phyloP scores from a whole-genome alignment of 2,888 invertebrate genomes.

The Oeneis ivallda region DNA sequence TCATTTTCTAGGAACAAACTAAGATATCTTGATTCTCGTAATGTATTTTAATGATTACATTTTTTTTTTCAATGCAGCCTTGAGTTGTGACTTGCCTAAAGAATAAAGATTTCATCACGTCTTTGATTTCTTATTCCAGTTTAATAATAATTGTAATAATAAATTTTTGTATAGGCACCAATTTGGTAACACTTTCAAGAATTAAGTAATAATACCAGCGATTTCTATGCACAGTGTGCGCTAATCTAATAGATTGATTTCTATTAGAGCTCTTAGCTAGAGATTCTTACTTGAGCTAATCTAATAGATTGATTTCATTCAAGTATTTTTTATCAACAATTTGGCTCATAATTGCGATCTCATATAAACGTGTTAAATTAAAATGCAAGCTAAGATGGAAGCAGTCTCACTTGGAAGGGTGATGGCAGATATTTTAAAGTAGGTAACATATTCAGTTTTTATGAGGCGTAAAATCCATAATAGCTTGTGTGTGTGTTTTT shows the following conservation, averaged over 20 bases:
- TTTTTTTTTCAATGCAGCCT: background rate
- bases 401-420: no score
- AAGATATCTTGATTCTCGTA: background rate
- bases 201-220: background rate
- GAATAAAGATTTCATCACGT: slow-evolving; percentile 5
- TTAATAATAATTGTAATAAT: slow-evolving; percentile 4
- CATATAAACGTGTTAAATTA: no score
- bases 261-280: no score
- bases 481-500: no score
- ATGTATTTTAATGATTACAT: background rate
- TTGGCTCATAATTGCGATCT: no score
- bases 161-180: background rate
- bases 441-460: no score
- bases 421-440: no score
- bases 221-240: background rate
- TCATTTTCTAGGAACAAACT: background rate
- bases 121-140: slow-evolving; percentile 9
- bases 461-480: no score
- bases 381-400: no score
- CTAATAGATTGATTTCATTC: background rate
- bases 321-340: no score
- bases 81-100: background rate
- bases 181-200: slow-evolving; percentile 1
- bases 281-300: no score
- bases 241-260: background rate